These are phyloP conservation scores for Sminthurides aquaticus DNA, from an alignment of 2,888 invertebrate species.

Conservation along the genomic window DNA sequence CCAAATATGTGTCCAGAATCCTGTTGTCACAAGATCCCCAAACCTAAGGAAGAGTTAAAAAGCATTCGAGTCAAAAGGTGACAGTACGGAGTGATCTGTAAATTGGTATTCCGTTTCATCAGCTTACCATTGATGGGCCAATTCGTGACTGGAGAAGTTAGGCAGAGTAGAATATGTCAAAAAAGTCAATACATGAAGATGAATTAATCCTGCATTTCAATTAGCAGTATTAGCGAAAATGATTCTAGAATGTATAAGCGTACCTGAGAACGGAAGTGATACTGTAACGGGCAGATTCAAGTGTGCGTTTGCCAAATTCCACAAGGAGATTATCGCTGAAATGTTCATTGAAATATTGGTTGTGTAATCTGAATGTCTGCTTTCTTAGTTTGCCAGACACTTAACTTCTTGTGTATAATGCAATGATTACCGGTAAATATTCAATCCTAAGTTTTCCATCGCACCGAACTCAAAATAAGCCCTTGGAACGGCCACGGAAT, in stretches of 20 bases:
- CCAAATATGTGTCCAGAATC: constrained; percentile 21
- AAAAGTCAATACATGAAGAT: no score
- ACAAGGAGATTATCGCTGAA: constrained; percentile 15
- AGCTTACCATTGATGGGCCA: constrained; percentile 24
- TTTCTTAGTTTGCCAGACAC: constrained; percentile 7
- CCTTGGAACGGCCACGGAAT: constrained; percentile 30
- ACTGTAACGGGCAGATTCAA: not conserved
- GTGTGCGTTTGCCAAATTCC: not conserved
- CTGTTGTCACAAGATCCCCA: constrained; percentile 18
- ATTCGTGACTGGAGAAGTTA: constrained; percentile 16
- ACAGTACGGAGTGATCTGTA: no score
- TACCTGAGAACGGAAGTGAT: constrained; percentile 13
- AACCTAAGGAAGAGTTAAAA: no score
- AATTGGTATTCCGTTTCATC: no score
- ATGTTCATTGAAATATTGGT: constrained; percentile 26
- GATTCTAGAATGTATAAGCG: no score
- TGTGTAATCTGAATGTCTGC: constrained; percentile 20
- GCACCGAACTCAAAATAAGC: constrained; percentile 25
- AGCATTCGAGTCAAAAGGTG: no score
- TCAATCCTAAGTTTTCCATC: constrained; percentile 35
- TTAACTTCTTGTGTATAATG: not conserved
- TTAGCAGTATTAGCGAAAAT: no score
- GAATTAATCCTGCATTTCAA: no score
- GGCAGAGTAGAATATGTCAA: no score
- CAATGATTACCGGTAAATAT: constrained; percentile 29